phyloP scores from a whole-genome alignment of 1,140 invertebrate genomes.

The Aphaenogaster ashmeadi region DNA sequence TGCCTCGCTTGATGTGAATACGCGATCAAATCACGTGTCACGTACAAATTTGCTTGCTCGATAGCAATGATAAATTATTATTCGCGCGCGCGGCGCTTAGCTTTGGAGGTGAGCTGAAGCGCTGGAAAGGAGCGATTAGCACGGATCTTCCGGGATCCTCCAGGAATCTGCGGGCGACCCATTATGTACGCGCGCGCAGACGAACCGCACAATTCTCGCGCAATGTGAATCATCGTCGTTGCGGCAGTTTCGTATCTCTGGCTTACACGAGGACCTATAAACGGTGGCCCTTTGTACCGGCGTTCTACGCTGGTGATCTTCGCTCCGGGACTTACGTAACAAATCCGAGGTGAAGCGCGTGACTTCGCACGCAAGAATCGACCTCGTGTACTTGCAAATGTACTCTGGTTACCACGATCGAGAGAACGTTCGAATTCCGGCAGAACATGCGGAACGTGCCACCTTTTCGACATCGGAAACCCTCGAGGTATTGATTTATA shows the following conservation, averaged over 20 bases:
- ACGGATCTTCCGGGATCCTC: slow-evolving; percentile 58
- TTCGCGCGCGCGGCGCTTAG: background rate
- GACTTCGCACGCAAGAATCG: background rate
- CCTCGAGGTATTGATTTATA: slow-evolving; percentile 5
- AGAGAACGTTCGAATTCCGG: slow-evolving; percentile 1
- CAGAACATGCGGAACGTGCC: background rate
- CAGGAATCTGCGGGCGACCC: slow-evolving; percentile 79
- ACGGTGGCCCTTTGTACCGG: background rate
- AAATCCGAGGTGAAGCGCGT: slow-evolving; percentile 10
- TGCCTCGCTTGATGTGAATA: background rate
- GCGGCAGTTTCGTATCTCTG: slow-evolving; percentile 78
- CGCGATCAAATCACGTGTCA: slow-evolving; percentile 31
- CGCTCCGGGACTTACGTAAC: slow-evolving; percentile 14
- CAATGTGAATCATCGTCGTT: slow-evolving; percentile 78
- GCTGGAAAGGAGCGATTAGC: slow-evolving; percentile 59
- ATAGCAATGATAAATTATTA: slow-evolving; percentile 6
- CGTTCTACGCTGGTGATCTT: background rate
- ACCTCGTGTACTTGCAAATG: slow-evolving; percentile 24
- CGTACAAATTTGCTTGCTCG: slow-evolving; percentile 28
- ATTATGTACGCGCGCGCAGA: slow-evolving; percentile 69
- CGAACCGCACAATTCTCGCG: slow-evolving; percentile 77
- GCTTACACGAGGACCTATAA: slow-evolving; percentile 79
- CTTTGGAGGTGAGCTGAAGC: background rate
- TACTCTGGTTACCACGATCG: slow-evolving; percentile 2
- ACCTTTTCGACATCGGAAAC: slow-evolving; percentile 14